A percentile compares a stretch with the other conserved stretches of the same genome.
Evolutionary conservation across 2,888 invertebrate genomes (phyloP).

Genomic region (Drosophila kuntzei): DNA sequence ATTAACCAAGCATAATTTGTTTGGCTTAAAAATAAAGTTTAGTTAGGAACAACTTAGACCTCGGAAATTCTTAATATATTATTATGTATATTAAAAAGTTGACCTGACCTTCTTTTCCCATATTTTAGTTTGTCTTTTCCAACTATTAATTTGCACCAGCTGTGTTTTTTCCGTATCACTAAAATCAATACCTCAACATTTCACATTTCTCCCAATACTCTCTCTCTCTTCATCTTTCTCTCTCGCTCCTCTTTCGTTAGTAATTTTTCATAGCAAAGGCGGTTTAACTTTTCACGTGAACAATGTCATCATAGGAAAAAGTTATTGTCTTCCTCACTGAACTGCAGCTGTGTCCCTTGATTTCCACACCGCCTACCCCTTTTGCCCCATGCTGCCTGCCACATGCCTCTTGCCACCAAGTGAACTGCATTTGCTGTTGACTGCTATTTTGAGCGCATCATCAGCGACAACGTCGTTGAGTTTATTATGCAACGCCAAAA

Average conservation of each 20-base stretch:
- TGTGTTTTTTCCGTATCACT: constrained; percentile 8
- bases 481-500: constrained; percentile 78
- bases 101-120: not conserved
- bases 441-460: constrained; percentile 62
- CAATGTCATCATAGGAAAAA: constrained; percentile 72
- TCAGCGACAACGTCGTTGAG: constrained; percentile 59
- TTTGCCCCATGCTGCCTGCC: not conserved
- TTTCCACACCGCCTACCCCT: constrained; percentile 2
- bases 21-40: too few relatives aligned
- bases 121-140: not conserved
- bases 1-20: too few relatives aligned
- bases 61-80: too few relatives aligned
- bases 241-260: not conserved
- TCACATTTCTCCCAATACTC: not conserved
- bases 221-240: not conserved
- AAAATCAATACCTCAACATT: constrained; percentile 20
- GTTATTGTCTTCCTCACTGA: constrained; percentile 71
- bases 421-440: constrained; percentile 27
- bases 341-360: constrained; percentile 43
- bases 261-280: constrained; percentile 39
- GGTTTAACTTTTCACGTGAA: constrained; percentile 75
- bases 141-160: not conserved
- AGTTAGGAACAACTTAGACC: too few relatives aligned
- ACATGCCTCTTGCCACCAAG: constrained; percentile 4
- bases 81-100: too few relatives aligned